Base-by-base conservation (phyloP, 2,888 invertebrate genomes). In the Trissonchulus latispiculum region DNA sequence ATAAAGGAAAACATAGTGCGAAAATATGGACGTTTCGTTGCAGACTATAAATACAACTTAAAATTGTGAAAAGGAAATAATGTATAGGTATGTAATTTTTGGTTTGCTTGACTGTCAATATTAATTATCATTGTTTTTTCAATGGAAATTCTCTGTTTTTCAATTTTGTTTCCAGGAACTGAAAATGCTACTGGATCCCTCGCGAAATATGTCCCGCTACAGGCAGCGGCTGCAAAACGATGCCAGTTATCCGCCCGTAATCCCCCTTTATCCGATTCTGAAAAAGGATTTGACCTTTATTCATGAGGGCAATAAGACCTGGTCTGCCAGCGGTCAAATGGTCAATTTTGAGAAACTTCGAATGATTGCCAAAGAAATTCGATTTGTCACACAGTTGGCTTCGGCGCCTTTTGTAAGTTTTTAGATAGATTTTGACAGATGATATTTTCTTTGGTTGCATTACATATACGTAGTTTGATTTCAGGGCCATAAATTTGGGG, bases 131-230 rank as follows among this genome's bases (percentile, higher is more conserved):
- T n/a, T 32, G 59, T 37, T 31, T 37, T 72, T 67, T 66, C 23
- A 29, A 62, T 68, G 36, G 31, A 35, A 71, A 36, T 62, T 72
- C 48, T 73, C 2, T 35, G 2, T n/a, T n/a, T 48, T 48, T 48
- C 23, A 36, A 2, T 29, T 28, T 61, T 61, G 28, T 33, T 78
- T 80, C 31, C 77, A 85, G 81, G 95, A 96, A 85, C 87, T 99
- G 78, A 93, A 96, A 86, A 91, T 91, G 83, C 87, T 99, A 37
- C 95, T 99, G 93, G 97, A 99, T 86, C 97, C 99, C 1, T 95
- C 95, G 36, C 88, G 97, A 77, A 99, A 99, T 84, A 99, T 99
- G 97, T 93, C 93, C 81, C 95, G 95, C 84, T 99, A 99, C 83
- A 88, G 99, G 76, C 95, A 95, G 83, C 88, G 97, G 75, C 90